These are phyloP conservation scores for Progne subis DNA, from an alignment of 2,113 vertebrate species.

Conservation along the genomic window DNA sequence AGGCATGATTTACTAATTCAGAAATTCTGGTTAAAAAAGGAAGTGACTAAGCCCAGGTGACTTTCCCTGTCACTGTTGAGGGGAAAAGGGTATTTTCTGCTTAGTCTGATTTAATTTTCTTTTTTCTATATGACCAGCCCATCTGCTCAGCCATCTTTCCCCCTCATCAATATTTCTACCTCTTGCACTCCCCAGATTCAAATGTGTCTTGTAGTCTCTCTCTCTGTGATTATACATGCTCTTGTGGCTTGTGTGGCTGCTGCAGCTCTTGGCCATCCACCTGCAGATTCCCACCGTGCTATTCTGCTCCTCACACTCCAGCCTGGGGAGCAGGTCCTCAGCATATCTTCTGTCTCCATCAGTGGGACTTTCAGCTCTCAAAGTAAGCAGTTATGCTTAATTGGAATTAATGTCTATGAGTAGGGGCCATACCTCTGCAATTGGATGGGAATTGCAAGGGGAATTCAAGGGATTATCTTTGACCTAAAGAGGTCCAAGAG, in stretches of 20 bases:
- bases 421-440: not conserved
- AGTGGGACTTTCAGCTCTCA: not conserved
- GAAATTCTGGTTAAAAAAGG: not conserved
- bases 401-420: not conserved
- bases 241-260: not conserved
- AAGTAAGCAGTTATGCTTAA: not conserved
- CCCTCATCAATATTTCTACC: not conserved
- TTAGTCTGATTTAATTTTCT: not conserved
- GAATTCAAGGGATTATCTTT: not conserved
- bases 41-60: not conserved
- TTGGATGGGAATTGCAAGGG: not conserved
- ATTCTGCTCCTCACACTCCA: not conserved
- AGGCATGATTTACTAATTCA: not conserved
- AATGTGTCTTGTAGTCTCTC: not conserved
- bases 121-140: not conserved
- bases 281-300: not conserved
- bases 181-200: not conserved
- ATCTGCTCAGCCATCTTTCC: not conserved
- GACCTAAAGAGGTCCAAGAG: not conserved
- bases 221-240: fast-evolving
- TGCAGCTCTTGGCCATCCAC: not conserved
- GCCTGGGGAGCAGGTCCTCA: not conserved
- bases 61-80: not conserved
- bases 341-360: not conserved
- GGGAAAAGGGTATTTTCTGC: not conserved